Conservation (phyloP, 2,888 invertebrate genomes). For the Netelia fuscicornis region DNA sequence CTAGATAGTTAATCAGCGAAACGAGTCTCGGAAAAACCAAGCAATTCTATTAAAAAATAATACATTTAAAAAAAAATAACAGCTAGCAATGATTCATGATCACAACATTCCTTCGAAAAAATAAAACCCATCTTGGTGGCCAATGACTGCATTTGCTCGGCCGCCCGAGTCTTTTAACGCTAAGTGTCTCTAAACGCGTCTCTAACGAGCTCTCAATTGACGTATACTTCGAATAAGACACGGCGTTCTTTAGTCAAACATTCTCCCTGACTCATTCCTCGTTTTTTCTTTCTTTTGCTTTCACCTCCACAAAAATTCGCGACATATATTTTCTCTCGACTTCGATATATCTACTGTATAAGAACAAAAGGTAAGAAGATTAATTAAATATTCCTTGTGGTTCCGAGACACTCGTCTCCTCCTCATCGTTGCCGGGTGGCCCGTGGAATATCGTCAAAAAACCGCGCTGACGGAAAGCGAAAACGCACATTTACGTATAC, state of each 20-base stretch:
- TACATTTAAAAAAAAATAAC: no score
- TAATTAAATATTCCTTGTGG: no score
- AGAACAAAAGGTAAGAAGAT: no score
- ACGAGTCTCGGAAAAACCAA: no score
- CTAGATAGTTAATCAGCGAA: no score
- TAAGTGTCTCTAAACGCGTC: constrained; percentile 78
- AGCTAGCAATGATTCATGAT: no score
- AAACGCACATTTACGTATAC: constrained; percentile 1
- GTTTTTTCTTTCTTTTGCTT: neutral
- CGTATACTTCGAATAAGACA: constrained; percentile 12
- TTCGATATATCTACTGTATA: neutral
- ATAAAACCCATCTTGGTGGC: neutral
- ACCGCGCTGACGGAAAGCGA: constrained; percentile 3
- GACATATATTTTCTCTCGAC: neutral
- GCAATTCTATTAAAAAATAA: no score
- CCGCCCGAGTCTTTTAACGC: constrained; percentile 57
- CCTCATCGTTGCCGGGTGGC: constrained; percentile 49
- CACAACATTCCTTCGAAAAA: no score
- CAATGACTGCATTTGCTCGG: constrained; percentile 15
- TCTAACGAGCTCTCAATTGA: constrained; percentile 75
- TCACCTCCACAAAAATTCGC: neutral
- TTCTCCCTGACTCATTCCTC: neutral
- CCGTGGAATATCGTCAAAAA: constrained; percentile 20
- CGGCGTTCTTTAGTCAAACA: neutral
- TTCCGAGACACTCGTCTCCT: constrained; percentile 30